Percentiles rank a stretch among this genome's conserved stretches.
Evolutionary conservation across 2,888 invertebrate genomes (phyloP).

Genomic region (Idaea aversata): DNA sequence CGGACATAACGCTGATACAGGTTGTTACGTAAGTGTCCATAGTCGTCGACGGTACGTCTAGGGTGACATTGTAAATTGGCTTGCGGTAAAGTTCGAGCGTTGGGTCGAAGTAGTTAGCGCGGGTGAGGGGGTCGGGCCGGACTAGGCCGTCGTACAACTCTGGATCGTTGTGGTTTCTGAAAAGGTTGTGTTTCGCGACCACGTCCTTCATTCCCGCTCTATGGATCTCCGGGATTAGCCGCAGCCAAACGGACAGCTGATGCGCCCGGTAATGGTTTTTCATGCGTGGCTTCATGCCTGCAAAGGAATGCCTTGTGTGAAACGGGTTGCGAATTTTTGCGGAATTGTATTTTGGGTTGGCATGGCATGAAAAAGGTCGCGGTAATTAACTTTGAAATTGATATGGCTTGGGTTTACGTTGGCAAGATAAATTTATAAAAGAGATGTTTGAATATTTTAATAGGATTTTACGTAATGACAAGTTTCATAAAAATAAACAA

Average conservation of each 20-base stretch:
- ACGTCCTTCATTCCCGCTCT: slow-evolving; percentile 94
- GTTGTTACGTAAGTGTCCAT: slow-evolving; percentile 85
- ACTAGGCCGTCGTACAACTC: slow-evolving; percentile 94
- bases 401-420: slow-evolving; percentile 36
- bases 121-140: slow-evolving; percentile 88
- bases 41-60: slow-evolving; percentile 75
- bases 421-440: slow-evolving; percentile 35
- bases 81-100: slow-evolving; percentile 82
- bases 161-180: slow-evolving; percentile 93
- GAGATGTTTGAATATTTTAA: neutral
- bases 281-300: slow-evolving; percentile 95
- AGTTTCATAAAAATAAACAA: slow-evolving; percentile 13
- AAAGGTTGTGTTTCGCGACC: slow-evolving; percentile 92
- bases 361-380: slow-evolving; percentile 36
- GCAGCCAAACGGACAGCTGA: slow-evolving; percentile 96
- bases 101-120: slow-evolving; percentile 83
- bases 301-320: slow-evolving; percentile 54
- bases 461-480: slow-evolving; percentile 11
- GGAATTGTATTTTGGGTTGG: slow-evolving; percentile 34
- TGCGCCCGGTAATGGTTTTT: slow-evolving; percentile 98
- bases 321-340: slow-evolving; percentile 38
- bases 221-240: slow-evolving; percentile 95
- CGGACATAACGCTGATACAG: slow-evolving; percentile 85
- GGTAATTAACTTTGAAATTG: slow-evolving; percentile 52
- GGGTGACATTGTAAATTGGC: slow-evolving; percentile 79